These are phyloP conservation scores for Pimpla rufipes DNA, from an alignment of 2,888 invertebrate species.

Conservation along the genomic window DNA sequence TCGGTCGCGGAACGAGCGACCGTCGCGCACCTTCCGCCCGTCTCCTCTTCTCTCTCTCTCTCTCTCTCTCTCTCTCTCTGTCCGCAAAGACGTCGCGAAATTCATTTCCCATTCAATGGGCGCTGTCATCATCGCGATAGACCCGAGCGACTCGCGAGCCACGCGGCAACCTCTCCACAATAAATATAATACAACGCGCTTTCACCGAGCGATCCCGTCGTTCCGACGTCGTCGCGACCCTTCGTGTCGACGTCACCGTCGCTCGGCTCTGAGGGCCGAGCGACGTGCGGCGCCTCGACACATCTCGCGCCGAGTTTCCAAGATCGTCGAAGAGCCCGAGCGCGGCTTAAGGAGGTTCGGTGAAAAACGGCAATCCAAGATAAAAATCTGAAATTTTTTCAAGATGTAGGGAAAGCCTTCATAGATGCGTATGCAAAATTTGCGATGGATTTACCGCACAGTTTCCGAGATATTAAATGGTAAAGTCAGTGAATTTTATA, in stretches of 20 bases:
- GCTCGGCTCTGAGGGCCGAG: slow-evolving; percentile 34
- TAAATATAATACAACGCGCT: slow-evolving; percentile 62
- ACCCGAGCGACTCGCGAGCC: slow-evolving; percentile 25
- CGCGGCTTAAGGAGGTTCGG: no score
- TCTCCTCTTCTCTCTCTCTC: slow-evolving; percentile 63
- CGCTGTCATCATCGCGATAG: slow-evolving; percentile 52
- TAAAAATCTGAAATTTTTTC: no score
- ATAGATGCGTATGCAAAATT: no score
- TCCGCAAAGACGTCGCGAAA: slow-evolving; percentile 28
- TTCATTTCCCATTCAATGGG: slow-evolving; percentile 62
- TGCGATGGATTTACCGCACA: no score
- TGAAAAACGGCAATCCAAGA: no score
- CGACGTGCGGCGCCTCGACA: slow-evolving; percentile 34
- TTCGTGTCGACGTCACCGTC: slow-evolving; percentile 18
- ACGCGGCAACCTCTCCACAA: slow-evolving; percentile 16
- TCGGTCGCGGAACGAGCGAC: slow-evolving; percentile 55
- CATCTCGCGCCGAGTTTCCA: slow-evolving; percentile 52
- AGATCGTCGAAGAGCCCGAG: slow-evolving; percentile 36
- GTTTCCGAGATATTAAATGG: no score
- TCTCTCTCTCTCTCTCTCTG: slow-evolving; percentile 38
- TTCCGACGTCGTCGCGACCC: not conserved
- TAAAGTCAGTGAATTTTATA: no score
- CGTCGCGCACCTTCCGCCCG: slow-evolving; percentile 74
- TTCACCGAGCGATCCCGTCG: slow-evolving; percentile 54
- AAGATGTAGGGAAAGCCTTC: no score